phyloP scores from a whole-genome alignment of 53 echinoderm and acorn worm species.

The Glandiceps talaboti region DNA sequence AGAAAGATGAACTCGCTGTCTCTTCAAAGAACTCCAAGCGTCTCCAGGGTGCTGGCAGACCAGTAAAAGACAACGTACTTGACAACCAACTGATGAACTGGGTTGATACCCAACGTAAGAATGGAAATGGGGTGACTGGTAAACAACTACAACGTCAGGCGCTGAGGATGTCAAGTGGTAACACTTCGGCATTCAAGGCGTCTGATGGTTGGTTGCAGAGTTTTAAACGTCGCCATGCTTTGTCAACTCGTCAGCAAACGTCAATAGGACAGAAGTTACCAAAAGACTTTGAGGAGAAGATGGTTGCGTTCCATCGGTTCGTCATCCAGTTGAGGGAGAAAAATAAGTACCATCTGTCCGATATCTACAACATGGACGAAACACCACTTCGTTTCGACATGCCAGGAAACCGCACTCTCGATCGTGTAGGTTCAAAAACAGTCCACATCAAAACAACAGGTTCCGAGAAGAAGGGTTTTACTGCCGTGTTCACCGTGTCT shows the following conservation, averaged over 20 bases:
- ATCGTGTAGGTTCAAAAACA: conserved; percentile 5
- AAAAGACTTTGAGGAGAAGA: background rate
- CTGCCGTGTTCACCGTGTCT: conserved; percentile 12
- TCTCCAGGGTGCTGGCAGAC: background rate
- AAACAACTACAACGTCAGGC: background rate
- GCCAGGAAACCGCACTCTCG: conserved; percentile 19
- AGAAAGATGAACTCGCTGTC: background rate
- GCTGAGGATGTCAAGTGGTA: background rate
- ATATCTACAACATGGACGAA: background rate
- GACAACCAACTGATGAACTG: background rate
- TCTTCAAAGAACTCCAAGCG: background rate
- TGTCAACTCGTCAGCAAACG: background rate
- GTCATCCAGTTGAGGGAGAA: background rate
- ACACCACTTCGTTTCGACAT: conserved; percentile 10
- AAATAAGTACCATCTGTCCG: background rate
- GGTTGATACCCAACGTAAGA: background rate
- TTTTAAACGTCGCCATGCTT: background rate
- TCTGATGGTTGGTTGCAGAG: background rate
- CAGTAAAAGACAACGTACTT: background rate
- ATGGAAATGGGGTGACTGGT: background rate
- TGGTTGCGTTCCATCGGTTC: background rate
- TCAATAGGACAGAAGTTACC: background rate
- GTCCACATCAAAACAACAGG: conserved; percentile 16
- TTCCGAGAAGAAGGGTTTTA: conserved; percentile 32
- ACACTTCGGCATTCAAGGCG: background rate